Evolutionary conservation across 2,888 invertebrate genomes (phyloP).

Genomic region (Pachycephus smyrnensis): DNA sequence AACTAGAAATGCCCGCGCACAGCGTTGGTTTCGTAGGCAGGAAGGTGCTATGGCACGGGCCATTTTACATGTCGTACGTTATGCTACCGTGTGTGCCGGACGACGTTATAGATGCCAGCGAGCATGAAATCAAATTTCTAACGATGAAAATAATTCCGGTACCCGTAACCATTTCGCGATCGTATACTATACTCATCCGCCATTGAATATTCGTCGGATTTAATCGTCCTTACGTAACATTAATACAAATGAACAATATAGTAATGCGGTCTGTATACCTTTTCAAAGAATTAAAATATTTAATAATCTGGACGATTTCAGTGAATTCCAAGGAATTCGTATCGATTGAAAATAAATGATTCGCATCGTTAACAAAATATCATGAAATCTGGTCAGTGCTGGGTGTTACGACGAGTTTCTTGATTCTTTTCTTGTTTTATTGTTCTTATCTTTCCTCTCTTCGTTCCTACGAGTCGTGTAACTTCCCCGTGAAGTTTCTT

Average conservation of each 20-base stretch:
- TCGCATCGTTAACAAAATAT: too few relatives aligned
- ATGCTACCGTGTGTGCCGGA: constrained; percentile 32
- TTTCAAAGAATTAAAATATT: background rate
- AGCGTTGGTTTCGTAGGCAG: constrained; percentile 8
- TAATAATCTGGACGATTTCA: background rate
- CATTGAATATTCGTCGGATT: background rate
- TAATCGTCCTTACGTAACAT: constrained; percentile 17
- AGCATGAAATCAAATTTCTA: constrained; percentile 62
- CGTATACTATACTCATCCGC: background rate
- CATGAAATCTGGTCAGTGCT: too few relatives aligned
- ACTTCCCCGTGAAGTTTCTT: too few relatives aligned
- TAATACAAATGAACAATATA: background rate
- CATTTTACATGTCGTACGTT: constrained; percentile 25
- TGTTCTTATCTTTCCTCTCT: too few relatives aligned
- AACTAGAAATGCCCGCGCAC: constrained; percentile 26
- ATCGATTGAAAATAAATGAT: too few relatives aligned
- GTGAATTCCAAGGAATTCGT: background rate
- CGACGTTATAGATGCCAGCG: constrained; percentile 50
- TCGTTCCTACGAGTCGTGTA: too few relatives aligned
- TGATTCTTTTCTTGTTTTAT: too few relatives aligned
- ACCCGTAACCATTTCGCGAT: background rate
- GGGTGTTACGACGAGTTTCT: too few relatives aligned
- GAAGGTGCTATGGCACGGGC: background rate
- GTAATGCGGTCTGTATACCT: background rate
- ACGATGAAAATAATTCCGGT: constrained; percentile 48